Evolutionary conservation across 1,140 invertebrate species (phyloP), one percentile per base, ranked within the genome.

Genomic region (Berghia stephanieae): DNA sequence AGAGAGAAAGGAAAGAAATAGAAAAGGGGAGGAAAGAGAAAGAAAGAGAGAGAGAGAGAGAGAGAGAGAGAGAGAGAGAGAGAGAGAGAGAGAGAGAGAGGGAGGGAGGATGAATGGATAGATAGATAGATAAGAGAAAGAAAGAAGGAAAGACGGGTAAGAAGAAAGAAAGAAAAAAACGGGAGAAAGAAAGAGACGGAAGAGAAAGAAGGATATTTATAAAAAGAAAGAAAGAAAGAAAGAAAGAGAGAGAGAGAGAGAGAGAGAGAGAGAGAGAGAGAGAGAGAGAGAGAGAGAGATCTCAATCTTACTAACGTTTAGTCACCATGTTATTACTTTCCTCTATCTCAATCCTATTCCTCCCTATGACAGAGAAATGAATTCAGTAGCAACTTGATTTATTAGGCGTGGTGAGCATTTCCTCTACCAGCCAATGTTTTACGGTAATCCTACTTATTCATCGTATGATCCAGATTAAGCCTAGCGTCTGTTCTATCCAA

Each of bases 31-130:
- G n/a, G n/a, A 10, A 8, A 63, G 16, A 6, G 66, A 68, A 68
- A 34, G 31, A 68, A 68, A 34, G 34, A 68, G 40, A 34, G 66
- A 68, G 40, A 68, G 66, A 34, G 40, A 68, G 66, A 68, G 66
- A 8, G n/a, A 40, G 40, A 34, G 5, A 68, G 34, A 68, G 8
- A 36, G 34, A 34, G 31, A 68, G 66, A 68, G 38, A 40, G 34
- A 34, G 40, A 36, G 34, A n/a, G 38, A 68, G n/a, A 68, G 38
- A 68, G 34, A 68, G 38, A 68, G 34, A 34, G 38, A 68, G 40
- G 66, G 40, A 4, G 5, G 8, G 40, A 68, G n/a, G n/a, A 68
- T 6, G 10, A 36, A 68, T n/a, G 5, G 34, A 40, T 8, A 68
- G 34, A 68, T 8, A 68, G 31, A 68, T n/a, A n/a, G n/a, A n/a